These are phyloP conservation scores for Trichechus manatus DNA, from an alignment of 2,113 vertebrate species.

Conservation along the genomic window DNA sequence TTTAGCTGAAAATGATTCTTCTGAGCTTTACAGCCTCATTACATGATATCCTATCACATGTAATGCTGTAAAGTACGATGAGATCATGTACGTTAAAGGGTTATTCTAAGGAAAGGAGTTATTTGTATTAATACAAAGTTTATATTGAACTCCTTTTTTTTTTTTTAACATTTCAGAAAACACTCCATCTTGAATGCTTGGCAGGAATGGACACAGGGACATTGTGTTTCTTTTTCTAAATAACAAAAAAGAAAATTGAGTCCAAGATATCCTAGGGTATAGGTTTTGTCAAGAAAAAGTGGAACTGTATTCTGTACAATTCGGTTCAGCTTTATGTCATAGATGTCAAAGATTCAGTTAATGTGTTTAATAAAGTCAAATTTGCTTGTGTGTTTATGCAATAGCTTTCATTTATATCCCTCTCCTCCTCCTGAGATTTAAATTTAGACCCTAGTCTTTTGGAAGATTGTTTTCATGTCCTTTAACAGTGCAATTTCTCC, in stretches of 20 bases:
- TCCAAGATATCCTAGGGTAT: not conserved
- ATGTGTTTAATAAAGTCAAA: not conserved
- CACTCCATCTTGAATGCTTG: slow-evolving; percentile 20
- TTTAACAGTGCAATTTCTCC: not conserved
- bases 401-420: not conserved
- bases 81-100: slow-evolving; percentile 44
- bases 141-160: slow-evolving; percentile 53
- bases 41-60: slow-evolving; percentile 25
- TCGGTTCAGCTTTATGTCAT: not conserved
- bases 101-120: slow-evolving; percentile 62
- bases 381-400: not conserved
- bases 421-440: slow-evolving; percentile 5
- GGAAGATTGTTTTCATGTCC: not conserved
- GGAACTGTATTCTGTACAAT: not conserved
- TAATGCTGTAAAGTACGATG: not conserved
- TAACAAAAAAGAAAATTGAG: slow-evolving; percentile 25
- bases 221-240: slow-evolving; percentile 57
- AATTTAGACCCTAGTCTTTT: not conserved
- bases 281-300: slow-evolving; percentile 42
- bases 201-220: not conserved
- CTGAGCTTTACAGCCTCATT: not conserved
- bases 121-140: slow-evolving; percentile 70
- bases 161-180: slow-evolving; percentile 65
- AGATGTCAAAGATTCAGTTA: not conserved
- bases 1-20: slow-evolving; percentile 66